Evolutionary conservation across 2,888 invertebrate species (phyloP).

Genomic region (Parasteatoda lunata): DNA sequence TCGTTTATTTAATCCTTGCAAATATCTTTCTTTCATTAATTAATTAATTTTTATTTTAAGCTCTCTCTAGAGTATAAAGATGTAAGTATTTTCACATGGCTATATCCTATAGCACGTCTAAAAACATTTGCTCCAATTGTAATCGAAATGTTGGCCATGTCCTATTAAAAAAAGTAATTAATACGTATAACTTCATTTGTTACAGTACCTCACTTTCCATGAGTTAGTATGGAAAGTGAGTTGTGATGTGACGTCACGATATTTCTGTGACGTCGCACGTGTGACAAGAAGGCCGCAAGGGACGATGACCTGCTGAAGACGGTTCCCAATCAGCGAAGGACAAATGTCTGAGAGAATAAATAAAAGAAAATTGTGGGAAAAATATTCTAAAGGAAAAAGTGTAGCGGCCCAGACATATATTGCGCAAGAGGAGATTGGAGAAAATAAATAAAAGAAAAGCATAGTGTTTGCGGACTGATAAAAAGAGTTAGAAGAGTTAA

Average conservation of each 20-base stretch:
- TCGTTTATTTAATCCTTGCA: no score
- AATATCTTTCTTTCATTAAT: no score
- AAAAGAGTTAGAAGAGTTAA: background rate
- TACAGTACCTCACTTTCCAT: no score
- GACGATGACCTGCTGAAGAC: slow-evolving; percentile 40
- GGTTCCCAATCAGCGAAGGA: background rate
- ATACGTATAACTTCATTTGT: no score
- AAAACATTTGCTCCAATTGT: no score
- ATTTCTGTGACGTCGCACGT: slow-evolving; percentile 31
- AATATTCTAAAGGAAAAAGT: background rate
- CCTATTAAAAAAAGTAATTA: no score
- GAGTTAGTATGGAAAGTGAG: no score
- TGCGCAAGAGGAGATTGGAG: background rate
- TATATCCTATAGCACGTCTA: no score
- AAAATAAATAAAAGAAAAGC: slow-evolving; percentile 3
- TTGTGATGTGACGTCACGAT: background rate
- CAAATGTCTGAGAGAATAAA: slow-evolving; percentile 2
- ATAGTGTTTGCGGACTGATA: background rate
- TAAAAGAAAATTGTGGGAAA: slow-evolving; percentile 8
- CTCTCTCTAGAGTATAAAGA: no score
- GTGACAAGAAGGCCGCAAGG: slow-evolving; percentile 10
- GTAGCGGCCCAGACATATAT: slow-evolving; percentile 3
- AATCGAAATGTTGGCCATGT: no score
- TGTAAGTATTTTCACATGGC: no score
- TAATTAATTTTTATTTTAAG: no score